Evolutionary conservation across 2,888 invertebrate species (phyloP).

Genomic region (Leucophenga montana): DNA sequence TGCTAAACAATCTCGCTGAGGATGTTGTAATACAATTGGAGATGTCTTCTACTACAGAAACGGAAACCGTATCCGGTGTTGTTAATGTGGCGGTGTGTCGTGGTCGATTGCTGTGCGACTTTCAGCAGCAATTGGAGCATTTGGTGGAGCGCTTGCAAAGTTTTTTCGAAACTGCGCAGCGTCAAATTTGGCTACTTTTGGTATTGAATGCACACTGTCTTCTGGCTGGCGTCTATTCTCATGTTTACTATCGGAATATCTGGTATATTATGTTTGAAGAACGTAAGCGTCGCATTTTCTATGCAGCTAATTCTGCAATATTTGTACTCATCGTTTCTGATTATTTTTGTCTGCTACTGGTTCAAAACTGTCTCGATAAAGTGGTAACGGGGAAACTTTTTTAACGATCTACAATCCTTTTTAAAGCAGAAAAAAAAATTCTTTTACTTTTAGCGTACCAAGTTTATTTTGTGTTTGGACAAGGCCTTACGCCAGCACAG

Average conservation of each 20-base stretch:
- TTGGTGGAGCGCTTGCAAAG: conserved; percentile 36
- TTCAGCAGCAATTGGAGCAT: conserved; percentile 41
- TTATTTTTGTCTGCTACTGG: conserved; percentile 56
- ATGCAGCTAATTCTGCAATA: conserved; percentile 58
- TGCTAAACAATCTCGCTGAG: conserved; percentile 42
- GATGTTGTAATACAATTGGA: conserved; percentile 26
- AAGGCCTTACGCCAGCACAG: not conserved
- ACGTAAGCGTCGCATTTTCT: conserved; percentile 56
- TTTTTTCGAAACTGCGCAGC: conserved; percentile 49
- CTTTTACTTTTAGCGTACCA: conserved; percentile 2
- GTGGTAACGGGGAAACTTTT: conserved; percentile 53
- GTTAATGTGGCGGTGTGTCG: conserved; percentile 25
- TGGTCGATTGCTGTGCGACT: conserved; percentile 28
- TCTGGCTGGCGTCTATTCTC: conserved; percentile 56
- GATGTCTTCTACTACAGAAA: conserved; percentile 32
- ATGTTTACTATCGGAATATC: conserved; percentile 54
- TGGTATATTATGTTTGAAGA: conserved; percentile 62
- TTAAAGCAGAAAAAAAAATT: conserved; percentile 26
- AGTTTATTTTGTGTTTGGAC: not conserved
- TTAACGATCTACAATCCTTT: conserved; percentile 17
- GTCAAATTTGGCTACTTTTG: conserved; percentile 56
- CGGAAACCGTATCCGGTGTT: conserved; percentile 31
- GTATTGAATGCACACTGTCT: conserved; percentile 62
- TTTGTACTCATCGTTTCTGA: conserved; percentile 64
- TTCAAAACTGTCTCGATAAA: conserved; percentile 46